Base-by-base conservation (phyloP, 30 jellyfish, hydroid and myxozoan species). In the Aurelia aurita region DNA sequence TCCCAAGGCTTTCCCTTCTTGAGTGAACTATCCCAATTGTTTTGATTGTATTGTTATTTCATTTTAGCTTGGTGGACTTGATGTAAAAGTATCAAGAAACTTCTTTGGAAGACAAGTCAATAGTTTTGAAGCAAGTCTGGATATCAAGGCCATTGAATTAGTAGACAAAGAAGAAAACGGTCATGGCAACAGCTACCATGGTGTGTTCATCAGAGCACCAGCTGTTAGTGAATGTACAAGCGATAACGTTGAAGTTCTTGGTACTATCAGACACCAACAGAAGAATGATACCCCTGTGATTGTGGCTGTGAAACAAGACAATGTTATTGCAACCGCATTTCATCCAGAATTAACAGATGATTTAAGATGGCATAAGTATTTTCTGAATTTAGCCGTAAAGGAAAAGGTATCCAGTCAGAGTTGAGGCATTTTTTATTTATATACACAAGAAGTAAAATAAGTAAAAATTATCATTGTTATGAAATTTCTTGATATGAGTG, bases 201-300 rank as follows among this genome's bases (percentile, higher is more conserved):
- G 99, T 58, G 99, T 95, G 11, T 95, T 95, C 58, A 89, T 95
- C 9, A 69, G 99, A 61, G 99, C 99, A 6, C 99, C 99, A 20
- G 98, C 98, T 16, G 97, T 95, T 15, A 35, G 23, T 23, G 66
- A 90, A 5, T 77, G 89, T 39, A 72, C 77, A n/a, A 85, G 73
- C 22, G 96, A 86, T 19, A 64, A 71, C 16, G 97, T 95, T 26
- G 58, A 65, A 45, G 87, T 95, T 0, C 90, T 95, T 18, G 99
- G 95, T 5, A 84, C 97, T 3, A 87, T 95, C 31, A 15, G 0
- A 3, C 78, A 59, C 32, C 64, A 51, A 11, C 77, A 79, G 22
- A 49, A 59, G 9, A 59, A 69, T 0, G 75, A 57, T 49, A 46
- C 77, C 5, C 68, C 88, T 15, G 90, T 95, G 21, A 75, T 89